A percentile compares a stretch with the other conserved stretches of the same genome.
Evolutionary conservation across 2,797 vertebrate species (phyloP).

Genomic region (Erethizon dorsatum): DNA sequence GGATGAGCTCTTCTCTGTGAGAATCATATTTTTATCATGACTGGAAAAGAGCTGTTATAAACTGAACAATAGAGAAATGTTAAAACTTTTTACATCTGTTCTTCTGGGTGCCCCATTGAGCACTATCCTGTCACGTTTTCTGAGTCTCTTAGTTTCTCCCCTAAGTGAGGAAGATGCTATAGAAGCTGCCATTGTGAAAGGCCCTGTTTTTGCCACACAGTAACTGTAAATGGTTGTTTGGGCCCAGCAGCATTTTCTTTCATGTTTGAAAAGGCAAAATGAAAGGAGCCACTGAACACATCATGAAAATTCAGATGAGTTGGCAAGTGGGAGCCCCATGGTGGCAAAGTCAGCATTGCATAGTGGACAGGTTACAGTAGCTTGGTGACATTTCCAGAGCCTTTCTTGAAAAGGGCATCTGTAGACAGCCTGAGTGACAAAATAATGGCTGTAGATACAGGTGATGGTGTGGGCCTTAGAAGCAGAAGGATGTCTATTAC

Average conservation of each 20-base stretch:
- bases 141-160: conserved; percentile 51
- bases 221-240: conserved; percentile 81
- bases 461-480: background rate
- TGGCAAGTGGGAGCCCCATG: background rate
- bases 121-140: conserved; percentile 41
- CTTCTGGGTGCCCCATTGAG: conserved; percentile 23
- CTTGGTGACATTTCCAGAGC: background rate
- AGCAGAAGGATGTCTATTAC: background rate
- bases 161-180: conserved; percentile 66
- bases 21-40: conserved; percentile 71
- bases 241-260: conserved; percentile 65
- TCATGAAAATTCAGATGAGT: background rate
- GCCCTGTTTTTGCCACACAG: conserved; percentile 58
- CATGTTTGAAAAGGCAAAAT: conserved; percentile 64
- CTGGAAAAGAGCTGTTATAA: conserved; percentile 67
- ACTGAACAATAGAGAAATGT: conserved; percentile 73
- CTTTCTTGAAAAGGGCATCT: conserved; percentile 2
- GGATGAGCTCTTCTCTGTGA: conserved; percentile 57
- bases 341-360: background rate
- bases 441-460: background rate
- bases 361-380: background rate
- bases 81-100: conserved; percentile 75
- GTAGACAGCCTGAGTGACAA: background rate
- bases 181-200: conserved; percentile 44
- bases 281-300: conserved; percentile 11